Conservation (phyloP, 2,113 vertebrate species). For the Lepisosteus osseus region DNA sequence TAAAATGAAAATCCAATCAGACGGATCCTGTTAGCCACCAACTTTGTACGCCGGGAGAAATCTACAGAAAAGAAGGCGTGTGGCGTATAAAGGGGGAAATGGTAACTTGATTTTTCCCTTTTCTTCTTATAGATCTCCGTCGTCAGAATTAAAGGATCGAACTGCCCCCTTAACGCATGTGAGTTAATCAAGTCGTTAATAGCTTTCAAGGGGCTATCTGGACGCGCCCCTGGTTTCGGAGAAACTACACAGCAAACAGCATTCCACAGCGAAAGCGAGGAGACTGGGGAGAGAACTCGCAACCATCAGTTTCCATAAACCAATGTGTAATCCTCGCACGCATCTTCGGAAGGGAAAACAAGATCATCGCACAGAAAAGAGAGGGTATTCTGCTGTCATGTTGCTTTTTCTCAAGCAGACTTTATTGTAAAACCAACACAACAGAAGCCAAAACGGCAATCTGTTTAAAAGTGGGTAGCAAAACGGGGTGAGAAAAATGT, state of each 20-base stretch:
- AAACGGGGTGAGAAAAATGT: no score
- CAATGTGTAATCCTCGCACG: no score
- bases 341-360: no score
- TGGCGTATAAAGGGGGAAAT: not conserved
- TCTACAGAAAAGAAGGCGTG: not conserved
- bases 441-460: no score
- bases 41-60: not conserved
- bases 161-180: not conserved
- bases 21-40: not conserved
- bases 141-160: not conserved
- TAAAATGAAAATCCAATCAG: not conserved
- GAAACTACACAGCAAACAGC: not conserved
- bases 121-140: not conserved
- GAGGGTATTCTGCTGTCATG: no score
- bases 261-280: not conserved
- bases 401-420: no score
- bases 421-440: no score
- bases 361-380: no score
- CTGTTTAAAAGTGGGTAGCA: no score
- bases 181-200: not conserved
- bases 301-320: no score
- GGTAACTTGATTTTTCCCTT: not conserved
- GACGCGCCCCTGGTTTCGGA: not conserved
- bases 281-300: no score
- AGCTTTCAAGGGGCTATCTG: not conserved